phyloP scores from a whole-genome alignment of 2,888 invertebrate species.

The Poecilus cupreus region DNA sequence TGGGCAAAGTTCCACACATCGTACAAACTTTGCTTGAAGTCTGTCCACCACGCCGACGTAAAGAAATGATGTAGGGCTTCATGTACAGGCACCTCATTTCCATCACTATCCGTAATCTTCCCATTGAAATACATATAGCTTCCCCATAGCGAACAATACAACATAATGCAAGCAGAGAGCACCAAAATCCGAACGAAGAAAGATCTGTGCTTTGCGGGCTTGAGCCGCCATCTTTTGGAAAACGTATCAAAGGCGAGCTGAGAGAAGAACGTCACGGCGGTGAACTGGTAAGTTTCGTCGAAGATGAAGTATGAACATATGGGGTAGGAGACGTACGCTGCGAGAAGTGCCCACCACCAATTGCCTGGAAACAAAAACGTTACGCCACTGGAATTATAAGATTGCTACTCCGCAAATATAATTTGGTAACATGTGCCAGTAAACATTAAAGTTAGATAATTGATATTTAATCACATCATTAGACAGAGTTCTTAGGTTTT shows the following conservation, averaged over 20 bases:
- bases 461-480: too few species aligned
- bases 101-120: constrained; percentile 85
- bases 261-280: constrained; percentile 79
- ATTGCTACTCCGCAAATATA: too few species aligned
- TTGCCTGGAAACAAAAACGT: constrained; percentile 24
- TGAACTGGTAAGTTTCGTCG: constrained; percentile 84
- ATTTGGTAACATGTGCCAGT: too few species aligned
- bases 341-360: constrained; percentile 79
- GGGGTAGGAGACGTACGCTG: constrained; percentile 81
- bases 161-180: constrained; percentile 77
- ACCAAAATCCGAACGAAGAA: constrained; percentile 76
- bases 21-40: constrained; percentile 82
- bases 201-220: constrained; percentile 74
- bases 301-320: constrained; percentile 81
- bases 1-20: constrained; percentile 87
- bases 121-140: constrained; percentile 92
- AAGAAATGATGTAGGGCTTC: constrained; percentile 93
- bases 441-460: too few species aligned
- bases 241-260: constrained; percentile 84
- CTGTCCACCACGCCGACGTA: constrained; percentile 92
- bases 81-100: constrained; percentile 88
- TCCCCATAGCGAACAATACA: constrained; percentile 84
- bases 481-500: too few species aligned
- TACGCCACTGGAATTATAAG: neutral
- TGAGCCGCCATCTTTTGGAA: constrained; percentile 85